Base-by-base conservation (phyloP, 1,140 invertebrate species). In the Laupala kohalensis region DNA sequence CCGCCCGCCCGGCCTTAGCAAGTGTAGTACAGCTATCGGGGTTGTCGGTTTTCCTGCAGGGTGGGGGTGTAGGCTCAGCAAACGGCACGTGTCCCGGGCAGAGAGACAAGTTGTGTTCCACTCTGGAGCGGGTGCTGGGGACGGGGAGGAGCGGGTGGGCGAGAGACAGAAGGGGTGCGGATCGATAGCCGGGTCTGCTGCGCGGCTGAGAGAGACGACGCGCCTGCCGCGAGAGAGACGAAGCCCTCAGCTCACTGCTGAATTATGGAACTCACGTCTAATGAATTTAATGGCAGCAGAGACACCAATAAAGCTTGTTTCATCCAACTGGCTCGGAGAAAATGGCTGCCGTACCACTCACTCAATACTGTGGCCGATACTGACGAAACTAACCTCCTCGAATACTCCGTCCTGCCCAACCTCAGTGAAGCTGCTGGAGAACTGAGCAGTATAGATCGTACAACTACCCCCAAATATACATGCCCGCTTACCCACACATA, bases 291-390 rank as follows among this genome's bases (percentile, higher is more conserved):
- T 68, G 67, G 65, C 71, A 72, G 71, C 71, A 53, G 37, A 53
- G 71, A 68, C 71, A 72, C 65, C 71, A 72, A 72, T 68, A 72
- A 72, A 30, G 65, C 71, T 69, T 72, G 71, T 72, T 72, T 72
- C 67, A 72, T 72, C 67, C 23, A 68, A 30, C 27, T 68, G 26
- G 26, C 19, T 29, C 27, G 67, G 27, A 68, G 28, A 68, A 68
- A 68, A 68, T 68, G 67, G 67, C 67, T 25, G 28, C 66, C 26
- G 26, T 68, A 53, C 37, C 37, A 53, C 37, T 2, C 37, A 2
- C 37, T 2, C 4, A 1, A 53, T 53, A 53, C 37, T 53, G 37
- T 53, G 37, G 1, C 1, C 37, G 37, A 53, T 53, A 53, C 1
- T 53, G 37, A 19, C 37, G 37, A 53, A 37, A 53, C 37, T 53